Base-by-base conservation (phyloP, 2,113 vertebrate species). In the Antigone vipio region DNA sequence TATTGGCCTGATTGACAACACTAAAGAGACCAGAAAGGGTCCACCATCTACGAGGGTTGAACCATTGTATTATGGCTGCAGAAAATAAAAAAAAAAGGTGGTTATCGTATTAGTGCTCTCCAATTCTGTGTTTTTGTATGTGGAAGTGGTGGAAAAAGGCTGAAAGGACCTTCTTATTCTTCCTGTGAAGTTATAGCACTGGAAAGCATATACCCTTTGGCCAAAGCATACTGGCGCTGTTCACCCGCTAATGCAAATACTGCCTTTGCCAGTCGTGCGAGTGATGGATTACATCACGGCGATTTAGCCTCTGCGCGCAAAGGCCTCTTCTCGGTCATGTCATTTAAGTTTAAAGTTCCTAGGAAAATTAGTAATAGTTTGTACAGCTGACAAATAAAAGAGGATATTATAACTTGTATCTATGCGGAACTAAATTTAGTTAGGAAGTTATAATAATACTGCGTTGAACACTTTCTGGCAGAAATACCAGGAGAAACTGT, bases 31-130 rank as follows among this genome's bases (percentile, higher is more conserved):
- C 18, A 63, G 32, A 68, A 74, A 42, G 2, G 13, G 4, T 23
- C 8, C 9, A 49, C 21, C 63, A 45, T 16, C 19, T 17, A n/a
- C 32, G 3, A 0, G n/a, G 63, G 9, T 40, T 44, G 10, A 12
- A 56, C 18, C 21, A 23, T 15, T 0, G 0, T 27, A 27, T 11
- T 38, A 68, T 2, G 9, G 7, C 29, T 73, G 19, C 19, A 73
- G 35, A 26, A 58, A 89, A 64, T 52, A 44, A 38, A 0, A 1
- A 4, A 63, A 67, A 59, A 45, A 38, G 38, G 26, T 45, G 6
- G 9, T 52, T 62, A 47, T 56, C 34, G 35, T 16, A 21, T 34
- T 11, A 49, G 53, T 8, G 12, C 7, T 53, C 49, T 63, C 17
- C n/a, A n/a, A 13, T 50, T 74, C 34, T 44, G 14, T 50, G 19